Percentiles rank a stretch among this genome's conserved stretches.
Conservation (phyloP, 1,140 invertebrate species). For the Agrypnia vestita region DNA sequence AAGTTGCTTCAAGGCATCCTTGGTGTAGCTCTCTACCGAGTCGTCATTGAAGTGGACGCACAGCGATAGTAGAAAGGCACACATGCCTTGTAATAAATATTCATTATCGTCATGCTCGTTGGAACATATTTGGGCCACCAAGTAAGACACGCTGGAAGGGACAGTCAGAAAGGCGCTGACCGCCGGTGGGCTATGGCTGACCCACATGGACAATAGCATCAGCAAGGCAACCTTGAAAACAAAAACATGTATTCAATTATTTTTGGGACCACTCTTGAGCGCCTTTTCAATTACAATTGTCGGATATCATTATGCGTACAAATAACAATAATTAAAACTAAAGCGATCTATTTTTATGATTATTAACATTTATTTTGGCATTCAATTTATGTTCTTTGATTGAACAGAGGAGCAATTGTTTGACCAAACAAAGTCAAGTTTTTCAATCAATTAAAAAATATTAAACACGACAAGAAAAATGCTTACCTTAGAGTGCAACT, state of each 20-base stretch:
- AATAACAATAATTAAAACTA: too few species aligned
- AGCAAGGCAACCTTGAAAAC: conserved; percentile 83
- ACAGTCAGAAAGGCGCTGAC: conserved; percentile 89
- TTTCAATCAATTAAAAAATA: too few species aligned
- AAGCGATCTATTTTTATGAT: too few species aligned
- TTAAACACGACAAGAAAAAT: not conserved
- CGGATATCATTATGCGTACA: too few species aligned
- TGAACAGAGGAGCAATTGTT: too few species aligned
- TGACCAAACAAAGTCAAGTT: too few species aligned
- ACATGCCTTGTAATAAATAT: conserved; percentile 90
- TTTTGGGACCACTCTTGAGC: not conserved
- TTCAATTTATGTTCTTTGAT: too few species aligned
- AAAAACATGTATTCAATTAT: not conserved
- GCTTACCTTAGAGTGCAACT: conserved; percentile 85
- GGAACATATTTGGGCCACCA: conserved; percentile 85
- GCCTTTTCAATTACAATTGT: not conserved
- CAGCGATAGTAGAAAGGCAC: conserved; percentile 94
- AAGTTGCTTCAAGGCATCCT: conserved; percentile 86
- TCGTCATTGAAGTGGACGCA: conserved; percentile 96
- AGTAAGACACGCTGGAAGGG: conserved; percentile 89
- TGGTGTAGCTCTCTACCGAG: conserved; percentile 84
- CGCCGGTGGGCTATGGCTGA: conserved; percentile 87
- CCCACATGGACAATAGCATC: conserved; percentile 93
- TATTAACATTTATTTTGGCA: too few species aligned
- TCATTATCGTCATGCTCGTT: conserved; percentile 91